Conservation (phyloP, 2,888 invertebrate genomes). For the Agriopis marginaria region DNA sequence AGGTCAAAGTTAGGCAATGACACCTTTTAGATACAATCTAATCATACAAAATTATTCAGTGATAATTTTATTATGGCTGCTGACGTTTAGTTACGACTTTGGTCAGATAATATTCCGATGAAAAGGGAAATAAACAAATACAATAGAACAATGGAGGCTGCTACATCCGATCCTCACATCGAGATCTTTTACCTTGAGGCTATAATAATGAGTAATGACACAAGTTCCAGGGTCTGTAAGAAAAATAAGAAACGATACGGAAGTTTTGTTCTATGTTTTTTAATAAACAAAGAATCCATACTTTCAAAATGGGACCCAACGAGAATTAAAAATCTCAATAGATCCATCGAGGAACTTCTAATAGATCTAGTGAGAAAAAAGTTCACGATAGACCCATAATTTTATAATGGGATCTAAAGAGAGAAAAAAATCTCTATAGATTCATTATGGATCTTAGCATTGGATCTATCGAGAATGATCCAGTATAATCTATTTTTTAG, state of each 20-base stretch:
- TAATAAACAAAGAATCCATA: background rate
- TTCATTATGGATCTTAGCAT: no score
- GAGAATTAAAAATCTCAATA: no score
- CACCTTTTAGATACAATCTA: background rate
- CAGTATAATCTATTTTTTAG: no score
- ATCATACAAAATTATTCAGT: background rate
- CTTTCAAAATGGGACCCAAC: no score
- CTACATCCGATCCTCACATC: conserved; percentile 17
- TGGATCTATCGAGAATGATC: no score
- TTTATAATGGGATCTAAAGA: no score
- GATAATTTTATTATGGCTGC: background rate
- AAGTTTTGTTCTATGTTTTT: background rate
- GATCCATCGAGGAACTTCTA: no score
- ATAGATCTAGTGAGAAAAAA: no score
- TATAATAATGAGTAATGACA: conserved; percentile 10
- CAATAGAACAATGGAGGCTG: conserved; percentile 42
- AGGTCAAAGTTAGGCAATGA: no score
- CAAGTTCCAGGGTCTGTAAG: conserved; percentile 16
- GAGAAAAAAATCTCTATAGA: no score
- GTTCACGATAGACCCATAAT: no score
- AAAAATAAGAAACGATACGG: conserved; percentile 13
- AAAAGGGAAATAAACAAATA: conserved; percentile 40
- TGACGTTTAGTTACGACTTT: conserved; percentile 18
- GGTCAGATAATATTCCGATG: conserved; percentile 35
- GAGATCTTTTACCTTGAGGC: conserved; percentile 25